Base-by-base conservation (phyloP, 2,113 vertebrate genomes). In the Pachyramphus minor region DNA sequence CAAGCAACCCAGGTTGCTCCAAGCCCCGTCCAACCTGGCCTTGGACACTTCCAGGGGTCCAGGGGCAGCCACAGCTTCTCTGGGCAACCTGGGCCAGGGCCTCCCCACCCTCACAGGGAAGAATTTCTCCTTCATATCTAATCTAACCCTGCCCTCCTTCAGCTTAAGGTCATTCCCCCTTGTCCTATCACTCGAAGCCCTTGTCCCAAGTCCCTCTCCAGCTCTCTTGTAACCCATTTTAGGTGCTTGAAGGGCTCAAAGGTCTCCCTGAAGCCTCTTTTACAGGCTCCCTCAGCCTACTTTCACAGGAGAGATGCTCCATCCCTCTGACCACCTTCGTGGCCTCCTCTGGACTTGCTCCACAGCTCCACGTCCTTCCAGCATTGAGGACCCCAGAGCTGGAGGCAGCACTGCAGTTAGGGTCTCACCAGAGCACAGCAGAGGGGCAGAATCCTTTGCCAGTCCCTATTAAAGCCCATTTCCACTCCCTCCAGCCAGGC, bases 331-430 rank as follows among this genome's bases (percentile, higher is more conserved):
- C 17, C 53, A 35, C 16, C 39, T 63, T 41, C 1, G 0, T 45
- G 28, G 11, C 77, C 39, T 68, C 52, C 52, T 52, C 60, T 23
- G 15, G 5, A 0, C 24, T 35, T 23, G 14, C n/a, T 5, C 55
- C 21, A 0, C n/a, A 82, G 33, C 35, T 31, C 45, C 47, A 12
- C 0, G 0, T 27, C 17, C 20, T 8, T 5, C 45, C 10, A 10
- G 0, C 4, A 13, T 9, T 15, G 20, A 41, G 37, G 45, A 53
- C 47, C 45, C 18, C 78, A 8, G 24, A 53, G 53, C 69, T 20
- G 68, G 59, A 4, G 1, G 14, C 52, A 39, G 52, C 23, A 0
- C 37, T 28, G 50, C 58, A 22, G 52, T 7, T 24, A 30, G 39
- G 33, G n/a, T 56, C 62, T 75, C 24, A 6, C 62, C 30, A 17